These are phyloP conservation scores for Amphilophus citrinellus DNA, from an alignment of 2,113 vertebrate species.

Conservation along the genomic window DNA sequence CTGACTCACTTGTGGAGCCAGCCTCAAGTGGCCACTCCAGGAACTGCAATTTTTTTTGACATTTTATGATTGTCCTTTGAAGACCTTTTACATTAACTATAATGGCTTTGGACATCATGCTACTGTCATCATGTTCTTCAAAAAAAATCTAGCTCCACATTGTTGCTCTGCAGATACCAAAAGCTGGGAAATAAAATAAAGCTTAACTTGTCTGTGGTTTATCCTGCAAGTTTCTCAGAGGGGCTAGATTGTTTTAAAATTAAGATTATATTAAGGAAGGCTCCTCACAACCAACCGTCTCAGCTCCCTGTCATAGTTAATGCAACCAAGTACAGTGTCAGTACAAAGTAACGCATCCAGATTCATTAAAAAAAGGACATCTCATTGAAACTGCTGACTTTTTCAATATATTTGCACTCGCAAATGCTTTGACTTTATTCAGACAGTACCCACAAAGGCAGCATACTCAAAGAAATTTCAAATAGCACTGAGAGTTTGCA, in stretches of 20 bases:
- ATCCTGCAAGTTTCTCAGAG: not conserved
- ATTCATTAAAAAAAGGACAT: too few species aligned
- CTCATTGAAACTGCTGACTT: too few species aligned
- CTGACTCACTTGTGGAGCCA: not conserved
- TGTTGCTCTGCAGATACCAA: not conserved
- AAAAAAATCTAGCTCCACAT: not conserved
- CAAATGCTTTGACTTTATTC: too few species aligned
- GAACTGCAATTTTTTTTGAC: not conserved
- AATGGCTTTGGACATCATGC: not conserved
- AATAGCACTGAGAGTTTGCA: not conserved
- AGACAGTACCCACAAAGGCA: not conserved
- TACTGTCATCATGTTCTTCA: not conserved
- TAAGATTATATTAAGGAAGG: not conserved
- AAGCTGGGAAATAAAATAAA: rapidly evolving
- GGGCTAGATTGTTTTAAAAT: not conserved
- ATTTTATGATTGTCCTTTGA: not conserved
- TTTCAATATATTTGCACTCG: too few species aligned
- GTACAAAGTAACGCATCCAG: too few species aligned
- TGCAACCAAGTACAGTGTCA: too few species aligned
- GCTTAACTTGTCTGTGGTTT: not conserved
- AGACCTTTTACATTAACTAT: rapidly evolving
- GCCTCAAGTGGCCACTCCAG: not conserved
- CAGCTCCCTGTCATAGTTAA: not conserved
- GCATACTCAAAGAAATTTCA: not conserved
- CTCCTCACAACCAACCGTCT: not conserved